phyloP scores from a whole-genome alignment of 2,113 vertebrate species.

The Otis tarda region DNA sequence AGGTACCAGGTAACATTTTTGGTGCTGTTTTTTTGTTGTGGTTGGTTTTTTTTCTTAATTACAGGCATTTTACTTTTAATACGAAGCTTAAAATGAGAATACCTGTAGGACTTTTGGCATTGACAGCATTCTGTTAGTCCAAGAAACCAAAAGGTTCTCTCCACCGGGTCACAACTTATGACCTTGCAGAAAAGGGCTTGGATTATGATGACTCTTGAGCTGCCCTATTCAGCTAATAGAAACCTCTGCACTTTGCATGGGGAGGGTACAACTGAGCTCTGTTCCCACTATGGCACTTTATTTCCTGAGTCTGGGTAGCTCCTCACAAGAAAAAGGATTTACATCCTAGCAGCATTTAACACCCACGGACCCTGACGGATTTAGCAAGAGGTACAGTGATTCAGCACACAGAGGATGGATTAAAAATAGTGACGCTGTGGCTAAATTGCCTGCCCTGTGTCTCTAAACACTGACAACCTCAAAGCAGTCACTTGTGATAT shows the following conservation, averaged over 20 bases:
- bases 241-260: neutral
- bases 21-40: neutral
- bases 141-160: neutral
- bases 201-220: neutral
- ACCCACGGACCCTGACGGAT: slow-evolving; percentile 61
- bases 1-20: neutral
- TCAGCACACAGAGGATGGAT: slow-evolving; percentile 65
- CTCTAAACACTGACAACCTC: neutral
- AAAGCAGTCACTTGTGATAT: neutral
- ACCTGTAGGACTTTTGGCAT: neutral
- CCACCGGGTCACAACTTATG: neutral
- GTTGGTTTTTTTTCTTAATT: neutral
- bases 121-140: neutral
- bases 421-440: slow-evolving; percentile 65
- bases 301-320: slow-evolving; percentile 16
- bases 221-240: neutral
- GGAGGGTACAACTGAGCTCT: neutral
- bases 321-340: slow-evolving; percentile 34
- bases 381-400: slow-evolving; percentile 69
- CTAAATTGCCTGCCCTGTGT: slow-evolving; percentile 21
- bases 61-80: neutral
- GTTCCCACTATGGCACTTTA: neutral
- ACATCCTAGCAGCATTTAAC: slow-evolving; percentile 48
- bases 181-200: neutral
- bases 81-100: neutral